Evolutionary conservation across 2,113 vertebrate species (phyloP), one percentile per base, ranked within the genome.

Genomic region (Gopherus flavomarginatus): DNA sequence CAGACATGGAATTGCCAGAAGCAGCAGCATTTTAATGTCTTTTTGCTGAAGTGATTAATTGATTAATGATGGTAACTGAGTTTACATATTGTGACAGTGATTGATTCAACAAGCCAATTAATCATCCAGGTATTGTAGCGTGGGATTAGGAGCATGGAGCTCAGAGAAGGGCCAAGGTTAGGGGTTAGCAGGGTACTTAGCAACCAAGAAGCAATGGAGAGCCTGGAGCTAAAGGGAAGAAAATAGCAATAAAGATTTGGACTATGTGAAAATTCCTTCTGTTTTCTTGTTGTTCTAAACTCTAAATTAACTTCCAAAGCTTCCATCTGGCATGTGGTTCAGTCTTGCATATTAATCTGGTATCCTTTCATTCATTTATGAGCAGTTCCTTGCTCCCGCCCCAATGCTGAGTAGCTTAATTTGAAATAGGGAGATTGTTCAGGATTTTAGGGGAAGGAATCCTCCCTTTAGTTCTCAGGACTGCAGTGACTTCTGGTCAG

Each of bases 11-110:
- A 94, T 88, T 82, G 8, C n/a, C 31, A 92, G 42, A 78, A 78
- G 53, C 6, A 85, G 35, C 88, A 91, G 13, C 81, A 14, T 8
- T 56, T 87, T 35, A 17, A 53, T 50, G 56, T 54, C 78, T 93
- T 90, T 53, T 89, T 84, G 69, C 1, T 95, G 50, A 81, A 88
- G 44, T 93, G 81, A 97, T 90, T 85, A 95, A 81, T 52, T 96
- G 38, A 92, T 86, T 91, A 96, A 92, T 93, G 96, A 94, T 84
- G 75, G 38, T 89, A 91, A 78, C 72, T 90, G 88, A 81, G 27
- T 82, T 75, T 57, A 78, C 52, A 90, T 1, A 90, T 75, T 17
- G 47, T 47, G 5, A 35, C 1, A 3, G 85, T 82, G 75, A 95
- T 81, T 84, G 88, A 87, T 94, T 88, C 84, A 75, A 87, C 59